Conservation (phyloP, 2,797 vertebrate genomes). For the Macrochelys suwanniensis region DNA sequence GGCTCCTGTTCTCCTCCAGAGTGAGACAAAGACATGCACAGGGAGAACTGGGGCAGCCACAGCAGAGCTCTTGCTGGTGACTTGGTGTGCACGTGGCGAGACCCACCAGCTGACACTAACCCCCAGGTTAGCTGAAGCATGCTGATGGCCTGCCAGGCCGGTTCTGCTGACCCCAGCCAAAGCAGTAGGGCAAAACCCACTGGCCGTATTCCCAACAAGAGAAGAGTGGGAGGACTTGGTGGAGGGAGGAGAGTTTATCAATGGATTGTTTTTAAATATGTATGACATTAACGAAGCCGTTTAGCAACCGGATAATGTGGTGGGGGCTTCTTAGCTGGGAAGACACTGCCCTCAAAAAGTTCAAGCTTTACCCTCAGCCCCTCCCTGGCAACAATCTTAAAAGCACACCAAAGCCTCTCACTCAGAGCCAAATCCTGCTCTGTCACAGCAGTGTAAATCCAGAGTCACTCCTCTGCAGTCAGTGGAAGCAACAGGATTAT, state of each 20-base stretch:
- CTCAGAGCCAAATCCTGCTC: background rate
- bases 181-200: accelerated
- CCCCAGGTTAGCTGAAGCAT: background rate
- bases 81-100: background rate
- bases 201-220: background rate
- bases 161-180: background rate
- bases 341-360: background rate
- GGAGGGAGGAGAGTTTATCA: background rate
- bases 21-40: background rate
- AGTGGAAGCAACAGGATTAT: background rate
- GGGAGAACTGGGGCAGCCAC: background rate
- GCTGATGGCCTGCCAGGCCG: too few species aligned
- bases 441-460: background rate
- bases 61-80: too few species aligned
- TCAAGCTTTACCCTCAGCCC: background rate
- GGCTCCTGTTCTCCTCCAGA: background rate
- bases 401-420: background rate
- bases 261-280: background rate
- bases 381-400: background rate
- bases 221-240: background rate
- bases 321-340: background rate
- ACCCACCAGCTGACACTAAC: background rate
- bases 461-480: background rate
- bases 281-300: accelerated
- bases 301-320: background rate